These are phyloP conservation scores for Phylloscopus whistleri DNA, from an alignment of 2,113 vertebrate genomes.

Conservation along the genomic window DNA sequence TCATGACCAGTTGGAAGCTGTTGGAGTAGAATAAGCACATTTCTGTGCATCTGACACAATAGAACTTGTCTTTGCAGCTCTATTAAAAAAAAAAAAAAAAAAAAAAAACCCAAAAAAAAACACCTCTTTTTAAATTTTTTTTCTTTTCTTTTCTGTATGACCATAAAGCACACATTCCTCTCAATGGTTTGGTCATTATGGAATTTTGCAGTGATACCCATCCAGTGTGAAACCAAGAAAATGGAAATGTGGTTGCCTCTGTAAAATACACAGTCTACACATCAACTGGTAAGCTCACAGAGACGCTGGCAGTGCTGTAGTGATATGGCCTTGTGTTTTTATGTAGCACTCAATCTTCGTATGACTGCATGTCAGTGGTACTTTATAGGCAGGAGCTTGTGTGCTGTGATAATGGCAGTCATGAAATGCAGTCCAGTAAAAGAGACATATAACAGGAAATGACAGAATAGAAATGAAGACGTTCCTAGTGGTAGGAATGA, in stretches of 20 bases:
- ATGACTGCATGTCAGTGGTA: neutral
- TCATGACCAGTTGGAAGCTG: neutral
- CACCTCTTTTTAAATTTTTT: too few relatives aligned
- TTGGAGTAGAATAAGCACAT: neutral
- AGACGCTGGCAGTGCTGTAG: neutral
- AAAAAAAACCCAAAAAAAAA: neutral
- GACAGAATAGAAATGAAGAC: neutral
- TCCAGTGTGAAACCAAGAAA: conserved; percentile 57
- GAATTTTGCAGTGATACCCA: conserved; percentile 38
- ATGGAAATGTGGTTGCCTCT: conserved; percentile 53
- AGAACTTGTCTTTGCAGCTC: neutral
- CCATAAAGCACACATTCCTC: conserved; percentile 53
- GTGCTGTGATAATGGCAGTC: neutral
- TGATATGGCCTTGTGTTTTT: neutral
- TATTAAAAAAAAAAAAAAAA: neutral
- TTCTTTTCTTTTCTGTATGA: neutral
- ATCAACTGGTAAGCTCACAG: conserved; percentile 49
- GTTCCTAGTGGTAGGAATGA: neutral
- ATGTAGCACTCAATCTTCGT: neutral
- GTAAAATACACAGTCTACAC: conserved; percentile 66
- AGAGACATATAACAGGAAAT: neutral
- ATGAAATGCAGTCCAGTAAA: conserved; percentile 7
- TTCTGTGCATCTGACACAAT: neutral
- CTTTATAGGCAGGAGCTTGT: neutral
- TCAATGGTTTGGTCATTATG: conserved; percentile 48